A percentile compares a stretch with the other conserved stretches of the same genome.
Evolutionary conservation across 2,113 vertebrate species (phyloP).

Genomic region (Meles meles): DNA sequence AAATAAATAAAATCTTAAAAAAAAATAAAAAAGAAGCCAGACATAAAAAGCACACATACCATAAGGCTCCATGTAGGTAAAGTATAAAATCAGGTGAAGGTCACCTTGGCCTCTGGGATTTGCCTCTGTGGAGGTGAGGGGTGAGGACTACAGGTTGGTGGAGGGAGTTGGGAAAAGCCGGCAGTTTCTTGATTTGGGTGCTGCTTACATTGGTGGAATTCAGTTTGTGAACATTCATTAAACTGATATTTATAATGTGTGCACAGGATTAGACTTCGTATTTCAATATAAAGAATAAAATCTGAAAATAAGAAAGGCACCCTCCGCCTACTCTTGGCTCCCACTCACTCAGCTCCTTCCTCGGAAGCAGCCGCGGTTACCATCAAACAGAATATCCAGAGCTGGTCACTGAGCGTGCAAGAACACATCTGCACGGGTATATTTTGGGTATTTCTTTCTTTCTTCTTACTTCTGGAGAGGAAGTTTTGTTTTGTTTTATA

Average conservation of each 20-base stretch:
- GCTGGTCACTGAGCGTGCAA: not conserved
- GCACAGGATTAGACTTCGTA: not conserved
- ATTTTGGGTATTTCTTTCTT: not conserved
- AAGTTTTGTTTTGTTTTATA: not conserved
- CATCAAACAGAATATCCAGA: not conserved
- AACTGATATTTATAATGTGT: not conserved
- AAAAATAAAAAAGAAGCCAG: not conserved
- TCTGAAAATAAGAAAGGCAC: not conserved
- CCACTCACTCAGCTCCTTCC: not conserved
- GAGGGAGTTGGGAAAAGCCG: too few species aligned
- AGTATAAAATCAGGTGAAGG: not conserved
- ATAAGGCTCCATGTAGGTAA: not conserved
- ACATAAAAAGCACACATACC: not conserved
- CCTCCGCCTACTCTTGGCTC: not conserved
- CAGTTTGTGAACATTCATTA: not conserved
- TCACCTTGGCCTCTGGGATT: not conserved
- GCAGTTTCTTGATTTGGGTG: not conserved
- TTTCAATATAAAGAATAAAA: not conserved
- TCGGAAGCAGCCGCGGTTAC: not conserved
- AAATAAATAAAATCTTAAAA: not conserved
- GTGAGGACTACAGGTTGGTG: fast-evolving
- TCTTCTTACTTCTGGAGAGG: not conserved
- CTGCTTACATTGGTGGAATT: not conserved
- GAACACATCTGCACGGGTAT: not conserved
- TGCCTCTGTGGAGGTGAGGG: not conserved